Conservation (phyloP, 2,888 invertebrate species). For the Eugnorisma glareosa region DNA sequence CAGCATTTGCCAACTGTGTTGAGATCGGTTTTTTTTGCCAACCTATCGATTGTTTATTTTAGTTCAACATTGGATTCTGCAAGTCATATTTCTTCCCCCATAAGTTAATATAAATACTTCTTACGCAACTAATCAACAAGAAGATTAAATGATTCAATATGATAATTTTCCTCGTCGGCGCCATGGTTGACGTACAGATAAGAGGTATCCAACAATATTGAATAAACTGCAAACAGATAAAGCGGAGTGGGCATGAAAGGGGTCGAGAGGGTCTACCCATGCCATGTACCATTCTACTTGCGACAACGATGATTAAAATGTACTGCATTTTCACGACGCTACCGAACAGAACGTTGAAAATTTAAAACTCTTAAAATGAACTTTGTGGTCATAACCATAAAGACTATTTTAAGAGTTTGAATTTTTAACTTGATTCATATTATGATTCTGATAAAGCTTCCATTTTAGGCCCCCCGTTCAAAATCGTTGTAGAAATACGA, state of each 20-base stretch:
- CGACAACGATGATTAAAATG: neutral
- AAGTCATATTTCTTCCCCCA: neutral
- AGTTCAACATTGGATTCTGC: neutral
- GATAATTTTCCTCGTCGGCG: slow-evolving; percentile 9
- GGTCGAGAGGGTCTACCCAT: neutral
- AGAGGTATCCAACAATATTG: slow-evolving; percentile 27
- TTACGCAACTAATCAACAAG: neutral
- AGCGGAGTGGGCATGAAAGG: slow-evolving; percentile 29
- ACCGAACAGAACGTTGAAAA: too few species aligned
- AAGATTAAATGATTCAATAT: slow-evolving; percentile 3
- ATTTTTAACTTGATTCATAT: too few species aligned
- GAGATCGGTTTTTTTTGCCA: neutral
- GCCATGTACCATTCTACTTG: neutral
- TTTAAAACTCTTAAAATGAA: too few species aligned
- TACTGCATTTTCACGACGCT: too few species aligned
- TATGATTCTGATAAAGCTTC: too few species aligned
- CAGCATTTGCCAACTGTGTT: neutral
- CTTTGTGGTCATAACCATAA: too few species aligned
- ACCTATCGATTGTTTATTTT: neutral
- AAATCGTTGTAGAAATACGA: neutral
- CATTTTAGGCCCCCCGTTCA: too few species aligned
- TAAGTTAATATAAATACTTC: neutral
- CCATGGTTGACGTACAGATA: slow-evolving; percentile 36
- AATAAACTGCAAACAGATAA: slow-evolving; percentile 43
- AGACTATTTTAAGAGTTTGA: too few species aligned